These are phyloP conservation scores for Seladonia tumulorum DNA, from an alignment of 2,888 invertebrate genomes.

Conservation along the genomic window DNA sequence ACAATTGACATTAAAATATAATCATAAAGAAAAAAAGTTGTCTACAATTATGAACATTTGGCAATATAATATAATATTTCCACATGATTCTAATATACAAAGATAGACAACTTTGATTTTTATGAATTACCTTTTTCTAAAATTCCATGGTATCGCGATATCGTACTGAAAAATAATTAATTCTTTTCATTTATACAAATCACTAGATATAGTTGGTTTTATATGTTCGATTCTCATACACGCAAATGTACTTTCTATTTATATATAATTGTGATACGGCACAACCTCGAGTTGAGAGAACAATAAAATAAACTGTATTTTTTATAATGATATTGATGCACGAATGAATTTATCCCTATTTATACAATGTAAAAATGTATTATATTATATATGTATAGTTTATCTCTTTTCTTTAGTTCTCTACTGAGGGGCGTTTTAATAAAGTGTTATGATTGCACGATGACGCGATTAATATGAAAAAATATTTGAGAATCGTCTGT, in stretches of 20 bases:
- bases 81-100: constrained; percentile 45
- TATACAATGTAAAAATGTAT: constrained; percentile 58
- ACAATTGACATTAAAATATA: constrained; percentile 65
- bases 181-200: constrained; percentile 52
- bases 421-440: constrained; percentile 45
- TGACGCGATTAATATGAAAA: constrained; percentile 45
- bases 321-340: constrained; percentile 38
- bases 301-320: constrained; percentile 49
- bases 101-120: constrained; percentile 62
- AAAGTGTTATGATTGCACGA: constrained; percentile 62
- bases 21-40: constrained; percentile 56
- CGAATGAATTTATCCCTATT: constrained; percentile 47
- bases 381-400: constrained; percentile 13
- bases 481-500: constrained; percentile 46
- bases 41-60: constrained; percentile 50
- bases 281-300: constrained; percentile 49
- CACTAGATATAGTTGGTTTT: constrained; percentile 50
- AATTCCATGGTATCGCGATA: constrained; percentile 36
- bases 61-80: constrained; percentile 31
- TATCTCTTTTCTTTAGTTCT: constrained; percentile 31
- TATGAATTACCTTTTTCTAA: constrained; percentile 42
- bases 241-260: constrained; percentile 46
- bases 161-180: constrained; percentile 62
- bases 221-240: constrained; percentile 35
- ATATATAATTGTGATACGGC: constrained; percentile 48